These are phyloP conservation scores for Charina bottae DNA, from an alignment of 2,113 vertebrate species.

Conservation along the genomic window DNA sequence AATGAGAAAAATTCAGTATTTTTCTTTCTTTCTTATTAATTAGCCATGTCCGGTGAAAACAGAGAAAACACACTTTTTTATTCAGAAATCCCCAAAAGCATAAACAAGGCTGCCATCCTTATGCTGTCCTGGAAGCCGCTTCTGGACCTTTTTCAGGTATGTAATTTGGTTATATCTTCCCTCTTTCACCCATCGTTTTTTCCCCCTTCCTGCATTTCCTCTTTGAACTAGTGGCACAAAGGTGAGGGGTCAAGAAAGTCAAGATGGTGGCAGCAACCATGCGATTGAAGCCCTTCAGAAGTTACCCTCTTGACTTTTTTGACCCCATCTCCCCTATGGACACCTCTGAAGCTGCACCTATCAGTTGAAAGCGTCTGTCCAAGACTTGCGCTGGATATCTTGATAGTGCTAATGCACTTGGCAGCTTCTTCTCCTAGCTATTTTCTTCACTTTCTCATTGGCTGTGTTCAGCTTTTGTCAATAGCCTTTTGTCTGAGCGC, in stretches of 20 bases:
- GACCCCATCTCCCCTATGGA: neutral
- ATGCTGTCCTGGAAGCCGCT: conserved; percentile 85
- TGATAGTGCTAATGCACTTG: too few species aligned
- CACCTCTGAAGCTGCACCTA: neutral
- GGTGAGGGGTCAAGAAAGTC: neutral
- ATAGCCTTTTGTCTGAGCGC: neutral
- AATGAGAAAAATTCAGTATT: neutral
- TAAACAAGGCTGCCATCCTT: conserved; percentile 78
- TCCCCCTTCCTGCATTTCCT: neutral
- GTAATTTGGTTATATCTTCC: conserved; percentile 33
- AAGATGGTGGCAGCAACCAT: neutral
- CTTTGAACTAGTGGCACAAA: neutral
- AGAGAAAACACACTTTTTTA: conserved; percentile 85
- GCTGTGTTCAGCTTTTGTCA: neutral
- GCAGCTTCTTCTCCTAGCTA: neutral
- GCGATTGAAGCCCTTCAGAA: too few species aligned
- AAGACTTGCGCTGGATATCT: neutral
- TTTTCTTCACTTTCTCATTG: neutral
- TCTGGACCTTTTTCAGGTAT: conserved; percentile 83
- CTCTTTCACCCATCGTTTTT: neutral
- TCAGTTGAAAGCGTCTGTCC: rapidly evolving
- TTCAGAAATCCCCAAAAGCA: conserved; percentile 82
- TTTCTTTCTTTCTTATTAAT: conserved; percentile 35
- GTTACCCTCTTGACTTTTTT: neutral
- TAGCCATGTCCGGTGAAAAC: conserved; percentile 85